Evolutionary conservation across 1,140 invertebrate genomes (phyloP).

Genomic region (Lepidurus arcticus): DNA sequence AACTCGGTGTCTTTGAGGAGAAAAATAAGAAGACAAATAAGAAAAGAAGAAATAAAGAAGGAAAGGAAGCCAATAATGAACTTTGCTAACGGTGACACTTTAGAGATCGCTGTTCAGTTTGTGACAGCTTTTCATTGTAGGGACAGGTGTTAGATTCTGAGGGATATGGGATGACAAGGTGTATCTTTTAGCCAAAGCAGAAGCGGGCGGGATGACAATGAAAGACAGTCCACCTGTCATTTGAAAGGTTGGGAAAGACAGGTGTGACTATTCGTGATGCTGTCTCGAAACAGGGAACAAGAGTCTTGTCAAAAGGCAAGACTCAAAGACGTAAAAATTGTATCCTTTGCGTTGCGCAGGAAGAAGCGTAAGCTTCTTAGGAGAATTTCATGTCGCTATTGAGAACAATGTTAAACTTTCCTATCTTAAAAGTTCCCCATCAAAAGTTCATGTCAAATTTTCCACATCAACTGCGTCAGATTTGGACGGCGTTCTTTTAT

Average conservation of each 20-base stretch:
- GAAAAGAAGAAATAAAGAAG: no score
- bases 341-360: no score
- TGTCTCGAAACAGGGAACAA: background rate
- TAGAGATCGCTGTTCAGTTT: background rate
- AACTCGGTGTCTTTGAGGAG: no score
- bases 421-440: background rate
- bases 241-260: background rate
- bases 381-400: no score
- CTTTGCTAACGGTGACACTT: background rate
- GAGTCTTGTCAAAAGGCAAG: background rate
- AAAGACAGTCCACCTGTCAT: background rate
- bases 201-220: conserved; percentile 5
- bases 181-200: background rate
- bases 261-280: background rate
- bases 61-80: no score
- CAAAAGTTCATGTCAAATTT: background rate
- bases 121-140: background rate
- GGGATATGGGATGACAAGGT: conserved; percentile 12
- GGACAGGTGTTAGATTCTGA: background rate
- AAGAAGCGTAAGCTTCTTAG: no score
- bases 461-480: background rate
- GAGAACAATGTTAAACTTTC: no score
- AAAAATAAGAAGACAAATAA: no score
- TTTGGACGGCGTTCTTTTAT: no score
- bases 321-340: no score